Percentiles rank a stretch among this genome's conserved stretches.
Evolutionary conservation across 2,797 vertebrate species (phyloP).

Genomic region (Lerista edwardsae): DNA sequence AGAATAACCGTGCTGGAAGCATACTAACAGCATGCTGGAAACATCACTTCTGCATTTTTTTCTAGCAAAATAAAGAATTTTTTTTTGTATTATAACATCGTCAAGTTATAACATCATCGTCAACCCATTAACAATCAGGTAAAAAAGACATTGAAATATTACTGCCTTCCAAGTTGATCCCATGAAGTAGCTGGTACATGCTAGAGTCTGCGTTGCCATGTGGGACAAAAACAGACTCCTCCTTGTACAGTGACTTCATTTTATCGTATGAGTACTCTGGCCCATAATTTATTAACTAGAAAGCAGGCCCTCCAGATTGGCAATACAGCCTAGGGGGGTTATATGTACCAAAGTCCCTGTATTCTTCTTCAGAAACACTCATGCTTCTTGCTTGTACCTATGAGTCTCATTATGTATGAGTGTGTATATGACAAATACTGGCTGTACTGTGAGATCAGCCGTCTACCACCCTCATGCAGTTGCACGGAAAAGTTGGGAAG

Average conservation of each 20-base stretch:
- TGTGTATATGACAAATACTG: background rate
- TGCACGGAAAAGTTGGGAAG: background rate
- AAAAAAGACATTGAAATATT: background rate
- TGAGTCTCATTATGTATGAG: background rate
- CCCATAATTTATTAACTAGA: background rate
- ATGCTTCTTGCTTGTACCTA: background rate
- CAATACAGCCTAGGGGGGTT: background rate
- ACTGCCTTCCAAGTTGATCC: background rate
- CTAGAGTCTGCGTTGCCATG: background rate
- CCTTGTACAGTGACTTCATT: background rate
- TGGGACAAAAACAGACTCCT: background rate
- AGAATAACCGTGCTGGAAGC: too few species aligned
- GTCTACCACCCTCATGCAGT: background rate
- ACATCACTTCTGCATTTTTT: too few species aligned
- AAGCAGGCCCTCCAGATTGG: background rate
- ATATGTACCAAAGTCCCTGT: background rate
- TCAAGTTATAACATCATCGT: constrained; percentile 2
- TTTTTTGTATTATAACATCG: constrained; percentile 2
- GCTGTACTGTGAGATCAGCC: background rate
- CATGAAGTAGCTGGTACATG: background rate
- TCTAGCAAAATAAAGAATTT: too few species aligned
- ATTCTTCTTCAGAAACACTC: background rate
- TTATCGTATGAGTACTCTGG: background rate
- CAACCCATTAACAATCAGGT: background rate
- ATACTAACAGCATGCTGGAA: too few species aligned